Evolutionary conservation across 2,888 invertebrate species (phyloP), one percentile per base, ranked within the genome.

Genomic region (Cetonia aurata): DNA sequence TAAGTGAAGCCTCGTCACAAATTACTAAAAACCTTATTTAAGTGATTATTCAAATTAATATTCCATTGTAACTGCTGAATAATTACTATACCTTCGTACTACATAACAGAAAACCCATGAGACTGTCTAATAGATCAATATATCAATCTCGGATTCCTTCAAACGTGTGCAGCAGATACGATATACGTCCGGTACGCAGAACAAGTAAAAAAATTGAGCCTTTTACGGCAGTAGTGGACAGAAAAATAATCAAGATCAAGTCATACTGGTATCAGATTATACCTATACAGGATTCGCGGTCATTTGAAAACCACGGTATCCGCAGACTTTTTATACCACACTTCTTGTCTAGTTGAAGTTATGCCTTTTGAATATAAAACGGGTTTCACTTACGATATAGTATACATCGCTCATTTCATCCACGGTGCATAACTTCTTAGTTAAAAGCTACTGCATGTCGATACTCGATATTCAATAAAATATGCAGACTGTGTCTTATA

Each of bases 211-310:
- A 13, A 19, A 12, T 59, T 46, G 60, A 8, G 6, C 9, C 9
- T 37, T 8, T 37, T 9, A 6, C 8, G 10, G 37, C 37, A 46
- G 60, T 13, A 60, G 31, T 25, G 25, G 6, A 60, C 33, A 12
- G 13, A 12, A 31, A 13, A 41, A 67, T 55, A 55, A 72, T 72
- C 67, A 71, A 70, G 74, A 74, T 74, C 74, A 71, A 71, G 74
- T 71, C 67, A 65, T 70, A 72, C 71, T 71, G 69, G 69, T 57
- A 48, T 59, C 59, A n/a, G 59, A 46, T 59, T 42, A 59, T 44
- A n/a, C n/a, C n/a, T n/a, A 19, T 59, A 59, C 1, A 42, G 37
- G 8, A n/a, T 41, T 31, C 31, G 60, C 52, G 46, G 62, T 68
- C 68, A 71, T 62, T 68, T 71, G 33, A 56, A 67, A 71, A 65